These are phyloP conservation scores for Limnodromus scolopaceus DNA, from an alignment of 2,797 vertebrate genomes.

Conservation along the genomic window DNA sequence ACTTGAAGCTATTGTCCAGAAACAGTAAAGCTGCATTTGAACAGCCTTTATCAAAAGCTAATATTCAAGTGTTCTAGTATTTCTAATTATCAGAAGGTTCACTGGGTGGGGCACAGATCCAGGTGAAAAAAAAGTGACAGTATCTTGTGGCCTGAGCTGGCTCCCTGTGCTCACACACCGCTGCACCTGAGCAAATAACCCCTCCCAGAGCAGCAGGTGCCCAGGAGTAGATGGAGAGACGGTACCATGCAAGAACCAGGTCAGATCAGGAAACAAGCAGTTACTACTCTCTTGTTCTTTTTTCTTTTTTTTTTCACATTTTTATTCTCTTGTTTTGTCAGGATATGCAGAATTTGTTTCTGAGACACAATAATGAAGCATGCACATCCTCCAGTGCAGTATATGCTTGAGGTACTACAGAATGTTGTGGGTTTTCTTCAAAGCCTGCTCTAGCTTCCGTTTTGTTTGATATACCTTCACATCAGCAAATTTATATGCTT, in stretches of 20 bases:
- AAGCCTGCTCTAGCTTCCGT: background rate
- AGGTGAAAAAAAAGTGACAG: background rate
- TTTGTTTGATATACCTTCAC: background rate
- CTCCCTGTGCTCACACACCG: background rate
- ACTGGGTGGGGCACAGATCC: background rate
- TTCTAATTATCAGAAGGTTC: background rate
- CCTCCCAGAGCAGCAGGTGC: background rate
- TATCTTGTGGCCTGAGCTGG: background rate
- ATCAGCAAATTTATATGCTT: constrained; percentile 30
- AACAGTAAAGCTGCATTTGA: background rate
- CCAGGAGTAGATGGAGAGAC: background rate
- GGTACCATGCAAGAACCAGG: background rate
- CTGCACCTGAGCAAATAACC: background rate
- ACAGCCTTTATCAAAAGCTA: background rate
- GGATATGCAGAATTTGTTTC: background rate
- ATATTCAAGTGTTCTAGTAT: background rate
- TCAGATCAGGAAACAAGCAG: background rate
- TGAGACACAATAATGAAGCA: background rate
- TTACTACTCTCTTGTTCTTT: background rate
- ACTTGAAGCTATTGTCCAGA: background rate
- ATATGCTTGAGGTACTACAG: background rate
- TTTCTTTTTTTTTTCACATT: background rate
- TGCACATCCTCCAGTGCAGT: background rate
- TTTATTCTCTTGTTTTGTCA: background rate
- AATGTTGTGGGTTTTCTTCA: constrained; percentile 5